Evolutionary conservation across 1,140 invertebrate genomes (phyloP), one percentile per base, ranked within the genome.

Genomic region (Pinna nobilis): DNA sequence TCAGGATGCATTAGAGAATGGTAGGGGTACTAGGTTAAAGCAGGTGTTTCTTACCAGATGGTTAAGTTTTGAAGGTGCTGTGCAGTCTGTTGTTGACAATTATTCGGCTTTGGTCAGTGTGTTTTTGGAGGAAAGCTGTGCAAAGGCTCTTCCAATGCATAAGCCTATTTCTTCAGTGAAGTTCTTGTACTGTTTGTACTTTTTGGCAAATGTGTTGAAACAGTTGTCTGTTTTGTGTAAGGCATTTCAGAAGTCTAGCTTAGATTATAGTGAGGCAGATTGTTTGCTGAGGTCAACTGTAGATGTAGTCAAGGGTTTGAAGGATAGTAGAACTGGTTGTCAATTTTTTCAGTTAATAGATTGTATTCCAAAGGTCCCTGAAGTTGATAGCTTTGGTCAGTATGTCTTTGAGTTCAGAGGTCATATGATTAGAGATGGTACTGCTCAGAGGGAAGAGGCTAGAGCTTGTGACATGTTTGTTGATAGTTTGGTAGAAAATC

Each of bases 121-220:
- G 1, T 59, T 70, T 44, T 28, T 64, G 18, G 60, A 59, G 35
- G 63, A 64, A 41, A 30, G 60, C 1, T 57, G 32, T 23, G 65
- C 64, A 20, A 74, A 74, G 53, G 65, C 72, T 53, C 63, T 50
- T 32, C 35, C 41, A 18, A 55, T 74, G 47, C 28, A 61, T 23
- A 74, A 74, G 65, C 55, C 55, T 39, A 63, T 74, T 23, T 50
- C 72, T 13, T 32, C 33, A 7, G 67, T 39, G 57, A 74, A 74
- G 47, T 74, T 68, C 65, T 32, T 68, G 57, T 74, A 69, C 35
- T 35, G 32, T 7, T 65, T 41, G n/a, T 66, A 74, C 44, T 74
- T 51, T 41, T 59, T 74, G 20, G 50, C 72, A 23, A 23, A 74
- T 68, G 64, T 74, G 28, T 47, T 74, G 30, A 37, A 50, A 32